Evolutionary conservation across 2,888 invertebrate genomes (phyloP).

Genomic region (Flexamia atlantica): DNA sequence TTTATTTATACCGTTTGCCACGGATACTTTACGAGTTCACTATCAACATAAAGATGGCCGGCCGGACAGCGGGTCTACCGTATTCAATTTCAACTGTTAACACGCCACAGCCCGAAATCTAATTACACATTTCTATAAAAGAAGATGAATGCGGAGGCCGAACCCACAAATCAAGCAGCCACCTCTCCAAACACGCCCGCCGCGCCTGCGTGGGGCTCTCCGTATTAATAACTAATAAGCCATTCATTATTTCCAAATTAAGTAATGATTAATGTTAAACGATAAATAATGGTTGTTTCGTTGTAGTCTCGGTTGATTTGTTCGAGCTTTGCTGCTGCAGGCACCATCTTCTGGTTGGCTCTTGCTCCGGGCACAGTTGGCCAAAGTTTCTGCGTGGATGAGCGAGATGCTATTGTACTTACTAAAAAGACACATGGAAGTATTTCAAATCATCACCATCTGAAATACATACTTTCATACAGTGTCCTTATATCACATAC

Average conservation of each 20-base stretch:
- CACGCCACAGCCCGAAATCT: slow-evolving; percentile 48
- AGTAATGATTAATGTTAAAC: slow-evolving; percentile 55
- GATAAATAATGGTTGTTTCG: slow-evolving; percentile 48
- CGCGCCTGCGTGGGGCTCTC: slow-evolving; percentile 20
- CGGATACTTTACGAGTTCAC: slow-evolving; percentile 31
- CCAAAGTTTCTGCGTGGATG: too few species aligned
- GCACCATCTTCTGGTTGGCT: neutral
- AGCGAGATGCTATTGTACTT: too few species aligned
- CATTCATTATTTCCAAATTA: slow-evolving; percentile 59
- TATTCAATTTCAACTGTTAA: slow-evolving; percentile 58
- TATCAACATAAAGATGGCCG: slow-evolving; percentile 47
- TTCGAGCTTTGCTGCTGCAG: neutral
- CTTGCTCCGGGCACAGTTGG: too few species aligned
- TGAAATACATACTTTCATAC: too few species aligned
- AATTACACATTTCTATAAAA: slow-evolving; percentile 53
- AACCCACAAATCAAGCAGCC: slow-evolving; percentile 45
- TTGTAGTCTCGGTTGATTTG: neutral
- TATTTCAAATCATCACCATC: too few species aligned
- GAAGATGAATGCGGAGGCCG: slow-evolving; percentile 37
- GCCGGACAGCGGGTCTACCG: slow-evolving; percentile 35
- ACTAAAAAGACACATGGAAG: too few species aligned
- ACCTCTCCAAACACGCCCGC: slow-evolving; percentile 33
- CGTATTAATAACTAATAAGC: slow-evolving; percentile 56
- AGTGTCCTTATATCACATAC: too few species aligned
- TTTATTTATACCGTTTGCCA: slow-evolving; percentile 28